These are phyloP conservation scores for Tyrophagus putrescentiae DNA, from an alignment of 1,140 invertebrate species.

Conservation along the genomic window DNA sequence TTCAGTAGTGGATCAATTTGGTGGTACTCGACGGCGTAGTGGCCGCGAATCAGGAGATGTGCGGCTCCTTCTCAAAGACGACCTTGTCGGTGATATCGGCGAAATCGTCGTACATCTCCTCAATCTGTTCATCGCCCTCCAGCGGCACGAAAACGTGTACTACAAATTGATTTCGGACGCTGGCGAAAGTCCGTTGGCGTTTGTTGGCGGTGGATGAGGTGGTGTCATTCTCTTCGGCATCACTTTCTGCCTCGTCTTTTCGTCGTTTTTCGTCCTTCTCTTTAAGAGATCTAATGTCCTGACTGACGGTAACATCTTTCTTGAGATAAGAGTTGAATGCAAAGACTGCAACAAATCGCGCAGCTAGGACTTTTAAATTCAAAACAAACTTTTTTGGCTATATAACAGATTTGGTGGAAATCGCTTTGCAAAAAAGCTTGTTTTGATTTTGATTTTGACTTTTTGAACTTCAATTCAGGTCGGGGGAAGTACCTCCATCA, in stretches of 20 bases:
- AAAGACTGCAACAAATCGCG: neutral
- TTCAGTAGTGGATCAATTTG: slow-evolving; percentile 8
- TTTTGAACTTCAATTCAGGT: neutral
- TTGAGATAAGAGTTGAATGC: neutral
- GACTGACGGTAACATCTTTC: slow-evolving; percentile 6
- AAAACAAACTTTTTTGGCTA: too few relatives aligned
- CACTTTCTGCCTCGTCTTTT: neutral
- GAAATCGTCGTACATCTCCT: neutral
- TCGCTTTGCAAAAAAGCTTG: neutral
- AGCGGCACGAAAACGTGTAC: neutral
- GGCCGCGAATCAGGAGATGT: slow-evolving; percentile 2
- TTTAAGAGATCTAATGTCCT: neutral
- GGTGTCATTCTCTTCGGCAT: neutral
- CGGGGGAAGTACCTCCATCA: too few relatives aligned
- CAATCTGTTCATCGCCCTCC: neutral
- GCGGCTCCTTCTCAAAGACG: neutral
- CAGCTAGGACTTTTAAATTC: too few relatives aligned
- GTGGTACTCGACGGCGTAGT: slow-evolving; percentile 14
- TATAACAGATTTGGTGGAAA: too few relatives aligned
- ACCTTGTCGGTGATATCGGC: neutral
- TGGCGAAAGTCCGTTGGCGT: neutral
- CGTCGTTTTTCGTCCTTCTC: neutral
- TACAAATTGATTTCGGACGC: slow-evolving; percentile 13
- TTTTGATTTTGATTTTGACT: neutral
- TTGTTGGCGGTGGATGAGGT: neutral